Conservation (phyloP, 2,113 vertebrate species). For the Solea solea region DNA sequence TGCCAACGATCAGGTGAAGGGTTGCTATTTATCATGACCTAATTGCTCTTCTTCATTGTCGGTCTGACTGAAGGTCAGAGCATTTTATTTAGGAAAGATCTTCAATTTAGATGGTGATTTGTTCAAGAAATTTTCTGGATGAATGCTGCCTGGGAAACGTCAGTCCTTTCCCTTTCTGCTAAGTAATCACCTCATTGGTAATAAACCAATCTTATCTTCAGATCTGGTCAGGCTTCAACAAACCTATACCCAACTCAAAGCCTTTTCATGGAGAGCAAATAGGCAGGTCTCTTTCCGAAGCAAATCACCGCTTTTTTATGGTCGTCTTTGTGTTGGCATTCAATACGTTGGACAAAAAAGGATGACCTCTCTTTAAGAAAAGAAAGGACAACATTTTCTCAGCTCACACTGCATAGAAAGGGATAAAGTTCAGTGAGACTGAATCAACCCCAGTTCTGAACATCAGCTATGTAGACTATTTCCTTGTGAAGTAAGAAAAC, state of each 20-base stretch:
- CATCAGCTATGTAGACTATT: not conserved
- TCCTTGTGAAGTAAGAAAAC: not conserved
- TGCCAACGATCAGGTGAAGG: not conserved
- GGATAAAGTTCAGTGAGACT: conserved; percentile 36
- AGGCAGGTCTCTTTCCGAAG: conserved; percentile 30
- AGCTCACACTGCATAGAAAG: conserved; percentile 25
- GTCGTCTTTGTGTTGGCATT: conserved; percentile 58
- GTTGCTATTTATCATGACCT: not conserved
- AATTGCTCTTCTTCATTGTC: not conserved
- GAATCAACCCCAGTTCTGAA: not conserved
- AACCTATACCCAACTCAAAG: conserved; percentile 27
- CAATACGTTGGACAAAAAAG: conserved; percentile 44
- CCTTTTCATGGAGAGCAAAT: conserved; percentile 46
- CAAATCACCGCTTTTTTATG: conserved; percentile 58
- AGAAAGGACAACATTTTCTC: conserved; percentile 29
- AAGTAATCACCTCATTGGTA: conserved; percentile 24
- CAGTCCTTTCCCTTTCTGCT: conserved; percentile 11
- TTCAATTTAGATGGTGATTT: conserved; percentile 1
- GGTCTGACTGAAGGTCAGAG: not conserved
- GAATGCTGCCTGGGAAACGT: conserved; percentile 1
- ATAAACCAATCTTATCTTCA: conserved; percentile 35
- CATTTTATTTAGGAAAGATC: not conserved
- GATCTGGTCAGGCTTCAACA: conserved; percentile 35
- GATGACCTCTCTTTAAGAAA: conserved; percentile 39
- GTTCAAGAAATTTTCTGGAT: not conserved